Evolutionary conservation across 2,797 vertebrate species (phyloP), one percentile per base, ranked within the genome.

Genomic region (Petrocephalus schoutedeni): DNA sequence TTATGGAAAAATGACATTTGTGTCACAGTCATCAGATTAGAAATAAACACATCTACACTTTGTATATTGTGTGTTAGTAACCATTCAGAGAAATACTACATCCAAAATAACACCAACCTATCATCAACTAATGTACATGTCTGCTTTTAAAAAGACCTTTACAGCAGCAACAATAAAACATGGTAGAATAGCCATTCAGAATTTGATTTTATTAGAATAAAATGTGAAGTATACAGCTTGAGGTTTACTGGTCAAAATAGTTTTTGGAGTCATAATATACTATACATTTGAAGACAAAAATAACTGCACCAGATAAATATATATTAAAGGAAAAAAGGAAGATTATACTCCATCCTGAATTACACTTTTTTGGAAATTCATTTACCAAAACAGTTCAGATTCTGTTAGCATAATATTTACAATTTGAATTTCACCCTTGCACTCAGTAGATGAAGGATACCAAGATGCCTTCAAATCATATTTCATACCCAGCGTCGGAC

Each of bases 101-200:
- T 83, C 8, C 19, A 83, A 83, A 82, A 82, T 82, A 54, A 51
- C 80, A 83, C 19, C 45, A 53, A 53, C 45, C 51, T 53, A 83
- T 54, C 21, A 83, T 49, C 54, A 83, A 53, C n/a, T 83, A 14
- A 54, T 83, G 71, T 45, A 77, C 32, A 45, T 36, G 36, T 77
- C 45, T 77, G 71, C 41, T 77, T 45, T 49, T 77, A 77, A 83
- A 83, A 83, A 51, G 7, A 21, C n/a, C 19, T 83, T 83, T 83
- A 83, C 51, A 83, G 80, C 80, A 83, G 80, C 80, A 83, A 83
- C 41, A 83, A 83, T 21, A 83, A 83, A 83, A 83, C 45, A 71
- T 82, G 77, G 80, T 54, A 83, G 49, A 83, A 51, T 49, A 83
- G 80, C 80, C 53, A 51, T 51, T 83, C 51, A 54, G 80, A 54